Base-by-base conservation (phyloP, 2,797 vertebrate species). In the Loris lydekkerianus region DNA sequence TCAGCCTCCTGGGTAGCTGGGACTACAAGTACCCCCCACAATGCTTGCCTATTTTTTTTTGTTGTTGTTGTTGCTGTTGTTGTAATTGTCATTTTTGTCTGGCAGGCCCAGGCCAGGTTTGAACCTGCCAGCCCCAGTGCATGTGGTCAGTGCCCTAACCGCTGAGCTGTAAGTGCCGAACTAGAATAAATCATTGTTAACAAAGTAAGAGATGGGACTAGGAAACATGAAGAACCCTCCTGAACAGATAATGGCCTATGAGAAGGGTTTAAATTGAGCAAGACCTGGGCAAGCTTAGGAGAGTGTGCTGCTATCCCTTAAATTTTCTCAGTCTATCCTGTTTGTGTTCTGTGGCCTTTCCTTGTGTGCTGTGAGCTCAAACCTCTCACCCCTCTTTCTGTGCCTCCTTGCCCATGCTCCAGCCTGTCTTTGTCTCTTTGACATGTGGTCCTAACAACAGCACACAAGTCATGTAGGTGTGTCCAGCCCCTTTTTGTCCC, bases 301-400 rank as follows among this genome's bases (percentile, higher is more conserved):
- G 14, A 67, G 31, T 8, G 11, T 8, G 1, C 20, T 69, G 4
- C 10, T 58, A 10, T 63, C 9, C 20, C 43, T 81, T 80, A 34
- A 58, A 20, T 90, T 31, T 37, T 56, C n/a, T 67, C 15, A 5
- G 20, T 60, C 2, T 72, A 31, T 0, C 0, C 0, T 84, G 25
- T 84, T 21, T 72, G 25, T 63, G 14, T n/a, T 23, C 9, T 85
- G 87, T 14, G 73, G 31, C 7, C 31, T 29, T 84, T 91, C 70
- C 40, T 91, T 14, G 58, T 1, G 6, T 14, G 31, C 31, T 0
- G 11, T 25, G 60, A 80, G 11, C 3, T 83, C 56, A 61, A 20
- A 77, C 21, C 8, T 82, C 69, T 83, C 17, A n/a, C 10, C 40
- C 7, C 10, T 83, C 23, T 78, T 76, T 58, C 40, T 8, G 4